A percentile compares a stretch with the other conserved stretches of the same genome.
phyloP scores from a whole-genome alignment of 1,140 invertebrate genomes.

The Zaprionus lachaisei region DNA sequence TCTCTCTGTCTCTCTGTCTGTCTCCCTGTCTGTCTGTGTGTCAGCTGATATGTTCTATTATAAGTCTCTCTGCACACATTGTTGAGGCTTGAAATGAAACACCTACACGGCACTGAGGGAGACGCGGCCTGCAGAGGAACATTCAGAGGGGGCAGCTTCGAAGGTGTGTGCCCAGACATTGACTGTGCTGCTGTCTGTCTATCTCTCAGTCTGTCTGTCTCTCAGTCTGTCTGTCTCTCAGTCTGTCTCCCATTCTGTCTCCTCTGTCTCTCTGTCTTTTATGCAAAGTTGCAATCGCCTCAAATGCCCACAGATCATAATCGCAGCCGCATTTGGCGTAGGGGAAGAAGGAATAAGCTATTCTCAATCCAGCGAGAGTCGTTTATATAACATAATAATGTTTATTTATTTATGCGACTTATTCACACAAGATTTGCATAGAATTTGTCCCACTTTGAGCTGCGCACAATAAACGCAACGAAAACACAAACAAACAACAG shows the following conservation, averaged over 20 bases:
- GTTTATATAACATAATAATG: conserved; percentile 82
- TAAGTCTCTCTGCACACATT: conserved; percentile 63
- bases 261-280: conserved; percentile 49
- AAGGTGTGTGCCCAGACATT: conserved; percentile 50
- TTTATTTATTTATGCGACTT: conserved; percentile 70
- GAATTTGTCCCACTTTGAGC: conserved; percentile 77
- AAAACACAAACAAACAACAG: conserved; percentile 44
- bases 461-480: conserved; percentile 48
- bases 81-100: conserved; percentile 64
- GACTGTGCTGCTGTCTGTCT: conserved; percentile 20
- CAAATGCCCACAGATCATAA: conserved; percentile 51
- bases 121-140: neutral
- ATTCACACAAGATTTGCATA: conserved; percentile 59
- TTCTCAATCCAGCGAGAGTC: conserved; percentile 28
- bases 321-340: neutral
- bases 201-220: conserved; percentile 36
- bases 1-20: conserved; percentile 4
- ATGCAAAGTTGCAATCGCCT: conserved; percentile 81
- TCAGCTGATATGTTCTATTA: conserved; percentile 43
- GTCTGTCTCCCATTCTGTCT: neutral
- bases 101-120: conserved; percentile 32
- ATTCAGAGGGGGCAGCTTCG: too few relatives aligned
- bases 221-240: conserved; percentile 19
- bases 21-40: conserved; percentile 35
- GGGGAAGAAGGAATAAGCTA: conserved; percentile 28